Evolutionary conservation across 2,797 vertebrate genomes (phyloP).

Genomic region (Chelonia mydas): DNA sequence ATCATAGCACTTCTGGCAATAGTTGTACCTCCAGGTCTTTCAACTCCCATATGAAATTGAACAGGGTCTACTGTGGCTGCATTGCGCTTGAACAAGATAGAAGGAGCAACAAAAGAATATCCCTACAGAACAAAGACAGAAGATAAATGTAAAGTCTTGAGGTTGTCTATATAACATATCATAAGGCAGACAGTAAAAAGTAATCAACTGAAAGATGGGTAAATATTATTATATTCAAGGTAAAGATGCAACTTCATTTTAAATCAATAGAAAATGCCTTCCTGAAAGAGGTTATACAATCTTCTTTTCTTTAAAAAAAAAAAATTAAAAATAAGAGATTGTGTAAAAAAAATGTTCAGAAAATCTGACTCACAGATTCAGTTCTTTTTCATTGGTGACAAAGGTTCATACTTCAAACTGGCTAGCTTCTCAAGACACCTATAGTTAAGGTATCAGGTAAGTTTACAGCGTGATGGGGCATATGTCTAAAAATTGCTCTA

Average conservation of each 20-base stretch:
- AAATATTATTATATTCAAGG: not conserved
- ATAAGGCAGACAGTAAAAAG: not conserved
- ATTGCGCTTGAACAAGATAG: slow-evolving; percentile 98
- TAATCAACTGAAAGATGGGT: not conserved
- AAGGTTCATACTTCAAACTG: slow-evolving; percentile 28
- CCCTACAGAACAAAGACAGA: slow-evolving; percentile 83
- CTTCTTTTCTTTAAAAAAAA: slow-evolving; percentile 38
- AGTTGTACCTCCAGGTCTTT: slow-evolving; percentile 91
- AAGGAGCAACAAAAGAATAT: slow-evolving; percentile 98
- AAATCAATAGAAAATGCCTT: slow-evolving; percentile 19
- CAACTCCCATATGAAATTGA: slow-evolving; percentile 88
- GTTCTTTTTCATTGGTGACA: slow-evolving; percentile 2
- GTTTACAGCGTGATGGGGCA: not conserved
- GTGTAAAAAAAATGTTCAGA: slow-evolving; percentile 18
- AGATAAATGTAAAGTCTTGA: slow-evolving; percentile 14
- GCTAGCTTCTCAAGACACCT: slow-evolving; percentile 22
- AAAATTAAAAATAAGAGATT: slow-evolving; percentile 17
- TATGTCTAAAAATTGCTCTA: slow-evolving; percentile 2
- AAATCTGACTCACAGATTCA: slow-evolving; percentile 27
- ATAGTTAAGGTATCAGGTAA: slow-evolving; percentile 5
- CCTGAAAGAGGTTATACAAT: slow-evolving; percentile 43
- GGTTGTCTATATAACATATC: not conserved
- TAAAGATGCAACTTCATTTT: slow-evolving; percentile 9
- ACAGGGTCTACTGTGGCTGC: slow-evolving; percentile 93
- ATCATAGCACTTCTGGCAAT: slow-evolving; percentile 98